Conservation (phyloP, 2,113 vertebrate genomes). For the Bostrychus sinensis region DNA sequence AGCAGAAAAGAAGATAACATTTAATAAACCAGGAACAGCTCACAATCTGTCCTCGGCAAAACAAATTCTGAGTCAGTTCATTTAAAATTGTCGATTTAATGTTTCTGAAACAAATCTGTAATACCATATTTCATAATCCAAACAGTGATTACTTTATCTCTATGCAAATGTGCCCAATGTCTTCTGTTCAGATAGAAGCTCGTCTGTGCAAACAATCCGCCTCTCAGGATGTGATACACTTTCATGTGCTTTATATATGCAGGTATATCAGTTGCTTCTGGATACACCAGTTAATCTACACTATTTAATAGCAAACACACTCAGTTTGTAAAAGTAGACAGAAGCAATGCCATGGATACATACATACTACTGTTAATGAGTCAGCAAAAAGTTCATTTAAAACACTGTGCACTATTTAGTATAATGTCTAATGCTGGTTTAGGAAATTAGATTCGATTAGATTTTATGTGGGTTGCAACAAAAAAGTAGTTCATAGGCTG, state of each 20-base stretch:
- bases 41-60: constrained; percentile 7
- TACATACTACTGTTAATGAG: neutral
- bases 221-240: constrained; percentile 40
- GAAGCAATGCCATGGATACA: constrained; percentile 20
- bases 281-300: too few relatives aligned
- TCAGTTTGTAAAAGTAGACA: constrained; percentile 20
- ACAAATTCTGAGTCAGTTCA: neutral
- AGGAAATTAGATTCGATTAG: too few relatives aligned
- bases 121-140: constrained; percentile 47
- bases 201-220: constrained; percentile 40
- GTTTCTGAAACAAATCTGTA: constrained; percentile 22
- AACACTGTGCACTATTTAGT: too few relatives aligned
- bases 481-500: too few relatives aligned
- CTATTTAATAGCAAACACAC: neutral
- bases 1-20: constrained; percentile 20
- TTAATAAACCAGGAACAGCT: constrained; percentile 35
- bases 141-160: constrained; percentile 39
- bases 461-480: too few relatives aligned
- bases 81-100: constrained; percentile 24
- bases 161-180: constrained; percentile 50
- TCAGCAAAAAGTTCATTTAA: too few relatives aligned
- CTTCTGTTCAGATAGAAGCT: constrained; percentile 44
- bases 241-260: neutral
- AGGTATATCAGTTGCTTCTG: neutral
- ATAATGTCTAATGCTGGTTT: too few relatives aligned